phyloP scores from a whole-genome alignment of 1,140 invertebrate species.

The Camponotus pennsylvanicus region DNA sequence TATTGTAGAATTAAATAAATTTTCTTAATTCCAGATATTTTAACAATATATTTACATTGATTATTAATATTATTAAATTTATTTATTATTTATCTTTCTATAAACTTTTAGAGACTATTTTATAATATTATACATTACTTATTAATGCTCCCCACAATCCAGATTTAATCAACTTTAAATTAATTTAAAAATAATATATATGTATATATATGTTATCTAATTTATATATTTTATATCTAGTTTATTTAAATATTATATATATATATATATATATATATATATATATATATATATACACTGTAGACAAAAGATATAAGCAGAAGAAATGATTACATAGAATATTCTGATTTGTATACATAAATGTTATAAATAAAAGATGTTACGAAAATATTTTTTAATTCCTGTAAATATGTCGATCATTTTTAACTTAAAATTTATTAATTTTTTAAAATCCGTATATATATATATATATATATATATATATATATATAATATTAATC shows the following conservation, averaged over 20 bases:
- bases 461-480: too few relatives aligned
- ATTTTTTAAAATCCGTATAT: too few relatives aligned
- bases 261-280: too few relatives aligned
- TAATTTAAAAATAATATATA: constrained; percentile 9
- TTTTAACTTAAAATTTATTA: too few relatives aligned
- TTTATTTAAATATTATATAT: too few relatives aligned
- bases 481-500: too few relatives aligned
- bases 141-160: not conserved
- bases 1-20: constrained; percentile 4
- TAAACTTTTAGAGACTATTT: constrained; percentile 9
- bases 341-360: constrained; percentile 32
- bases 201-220: too few relatives aligned
- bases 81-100: not conserved
- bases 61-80: not conserved
- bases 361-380: constrained; percentile 52
- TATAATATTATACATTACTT: not conserved
- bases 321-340: not conserved
- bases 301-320: not conserved
- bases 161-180: not conserved
- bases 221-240: too few relatives aligned
- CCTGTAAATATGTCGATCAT: too few relatives aligned
- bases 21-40: not conserved
- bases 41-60: not conserved
- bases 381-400: constrained; percentile 6
- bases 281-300: not conserved